Evolutionary conservation across 2,113 vertebrate genomes (phyloP).

Genomic region (Archocentrus centrarchus): DNA sequence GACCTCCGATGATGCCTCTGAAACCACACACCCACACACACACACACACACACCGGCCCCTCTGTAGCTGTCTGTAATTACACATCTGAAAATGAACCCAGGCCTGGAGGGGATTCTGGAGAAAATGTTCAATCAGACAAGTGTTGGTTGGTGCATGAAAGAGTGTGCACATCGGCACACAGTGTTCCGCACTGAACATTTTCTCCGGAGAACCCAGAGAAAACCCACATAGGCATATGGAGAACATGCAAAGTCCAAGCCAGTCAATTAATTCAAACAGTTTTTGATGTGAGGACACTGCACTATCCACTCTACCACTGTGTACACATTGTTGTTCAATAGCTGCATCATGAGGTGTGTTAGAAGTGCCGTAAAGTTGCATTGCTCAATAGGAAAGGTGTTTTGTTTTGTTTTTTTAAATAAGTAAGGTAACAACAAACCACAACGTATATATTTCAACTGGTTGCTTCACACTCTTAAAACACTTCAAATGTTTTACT

Average conservation of each 20-base stretch:
- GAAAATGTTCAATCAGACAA: slow-evolving; percentile 48
- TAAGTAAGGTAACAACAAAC: not conserved
- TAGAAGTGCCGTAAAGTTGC: not conserved
- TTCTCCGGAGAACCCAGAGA: not conserved
- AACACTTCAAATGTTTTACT: not conserved
- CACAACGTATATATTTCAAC: not conserved
- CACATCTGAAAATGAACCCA: slow-evolving; percentile 61
- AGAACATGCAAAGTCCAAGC: not conserved
- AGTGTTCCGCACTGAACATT: slow-evolving; percentile 11
- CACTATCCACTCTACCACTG: not conserved
- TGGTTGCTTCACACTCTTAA: not conserved
- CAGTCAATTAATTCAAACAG: not conserved
- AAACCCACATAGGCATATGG: not conserved
- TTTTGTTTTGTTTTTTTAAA: not conserved
- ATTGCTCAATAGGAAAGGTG: not conserved
- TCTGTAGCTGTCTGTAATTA: slow-evolving; percentile 63
- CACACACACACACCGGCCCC: not conserved
- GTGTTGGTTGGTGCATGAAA: slow-evolving; percentile 23
- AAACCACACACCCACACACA: slow-evolving; percentile 29
- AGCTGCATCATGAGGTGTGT: not conserved
- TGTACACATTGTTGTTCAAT: not conserved
- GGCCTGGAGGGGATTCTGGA: slow-evolving; percentile 48
- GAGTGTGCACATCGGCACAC: not conserved
- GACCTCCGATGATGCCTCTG: slow-evolving; percentile 47
- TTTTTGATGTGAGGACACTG: not conserved